Evolutionary conservation across 2,113 vertebrate species (phyloP).

Genomic region (Scortum barcoo): DNA sequence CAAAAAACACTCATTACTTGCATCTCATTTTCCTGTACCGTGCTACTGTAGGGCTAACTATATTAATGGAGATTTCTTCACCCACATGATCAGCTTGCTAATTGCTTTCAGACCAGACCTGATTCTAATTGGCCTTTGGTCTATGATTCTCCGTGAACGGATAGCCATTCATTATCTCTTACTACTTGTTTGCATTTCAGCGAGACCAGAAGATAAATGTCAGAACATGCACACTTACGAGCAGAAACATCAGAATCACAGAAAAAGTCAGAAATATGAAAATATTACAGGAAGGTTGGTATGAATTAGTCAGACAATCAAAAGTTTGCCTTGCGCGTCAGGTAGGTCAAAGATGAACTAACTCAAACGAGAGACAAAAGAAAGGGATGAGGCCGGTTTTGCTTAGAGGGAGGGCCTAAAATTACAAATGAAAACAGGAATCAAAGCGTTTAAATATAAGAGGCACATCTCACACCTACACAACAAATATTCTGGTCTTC

Average conservation of each 20-base stretch:
- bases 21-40: not conserved
- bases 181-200: not conserved
- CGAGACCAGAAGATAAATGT: not conserved
- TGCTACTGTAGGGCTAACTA: not conserved
- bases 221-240: conserved; percentile 14
- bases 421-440: conserved; percentile 53
- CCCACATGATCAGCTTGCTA: conserved; percentile 46
- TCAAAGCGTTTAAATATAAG: conserved; percentile 60
- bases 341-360: not conserved
- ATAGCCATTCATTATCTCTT: conserved; percentile 28
- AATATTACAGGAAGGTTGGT: not conserved
- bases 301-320: conserved; percentile 9
- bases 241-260: not conserved
- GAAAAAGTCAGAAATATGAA: not conserved
- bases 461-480: conserved; percentile 53
- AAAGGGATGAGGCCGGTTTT: conserved; percentile 8
- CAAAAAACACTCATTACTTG: conserved; percentile 12
- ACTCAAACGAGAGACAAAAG: not conserved
- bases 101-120: conserved; percentile 51
- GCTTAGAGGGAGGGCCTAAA: conserved; percentile 9
- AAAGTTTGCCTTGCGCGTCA: not conserved
- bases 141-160: conserved; percentile 23
- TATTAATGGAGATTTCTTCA: conserved; percentile 50
- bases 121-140: conserved; percentile 62
- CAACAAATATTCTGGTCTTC: conserved; percentile 55